phyloP scores from a whole-genome alignment of 2,113 vertebrate genomes.

The Struthidea cinerea region DNA sequence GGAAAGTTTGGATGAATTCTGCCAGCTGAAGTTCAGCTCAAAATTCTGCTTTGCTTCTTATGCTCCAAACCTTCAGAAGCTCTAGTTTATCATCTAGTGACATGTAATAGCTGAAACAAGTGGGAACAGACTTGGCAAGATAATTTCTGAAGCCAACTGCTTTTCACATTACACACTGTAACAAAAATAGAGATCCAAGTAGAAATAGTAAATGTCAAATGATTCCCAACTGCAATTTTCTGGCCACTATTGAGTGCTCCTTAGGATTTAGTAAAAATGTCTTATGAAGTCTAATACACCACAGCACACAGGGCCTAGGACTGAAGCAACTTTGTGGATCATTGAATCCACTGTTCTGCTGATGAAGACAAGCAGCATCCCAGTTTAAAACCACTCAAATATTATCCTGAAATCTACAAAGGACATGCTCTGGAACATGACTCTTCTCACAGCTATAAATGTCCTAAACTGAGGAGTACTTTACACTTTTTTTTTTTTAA shows the following conservation, averaged over 20 bases:
- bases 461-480: neutral
- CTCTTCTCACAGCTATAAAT: neutral
- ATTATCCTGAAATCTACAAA: neutral
- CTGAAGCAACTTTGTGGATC: accelerated
- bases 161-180: neutral
- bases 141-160: neutral
- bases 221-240: neutral
- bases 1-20: neutral
- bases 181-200: neutral
- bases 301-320: neutral
- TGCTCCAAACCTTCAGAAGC: neutral
- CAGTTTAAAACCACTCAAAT: neutral
- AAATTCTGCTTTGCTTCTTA: neutral
- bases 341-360: neutral
- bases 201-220: neutral
- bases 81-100: neutral
- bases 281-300: neutral
- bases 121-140: neutral
- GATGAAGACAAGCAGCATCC: neutral
- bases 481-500: neutral
- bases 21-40: neutral
- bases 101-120: neutral
- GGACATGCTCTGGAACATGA: neutral
- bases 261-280: neutral
- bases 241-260: neutral